Percentiles rank a stretch among this genome's conserved stretches.
phyloP scores from a whole-genome alignment of 2,113 vertebrate species.

The Gorsachius goisagi region DNA sequence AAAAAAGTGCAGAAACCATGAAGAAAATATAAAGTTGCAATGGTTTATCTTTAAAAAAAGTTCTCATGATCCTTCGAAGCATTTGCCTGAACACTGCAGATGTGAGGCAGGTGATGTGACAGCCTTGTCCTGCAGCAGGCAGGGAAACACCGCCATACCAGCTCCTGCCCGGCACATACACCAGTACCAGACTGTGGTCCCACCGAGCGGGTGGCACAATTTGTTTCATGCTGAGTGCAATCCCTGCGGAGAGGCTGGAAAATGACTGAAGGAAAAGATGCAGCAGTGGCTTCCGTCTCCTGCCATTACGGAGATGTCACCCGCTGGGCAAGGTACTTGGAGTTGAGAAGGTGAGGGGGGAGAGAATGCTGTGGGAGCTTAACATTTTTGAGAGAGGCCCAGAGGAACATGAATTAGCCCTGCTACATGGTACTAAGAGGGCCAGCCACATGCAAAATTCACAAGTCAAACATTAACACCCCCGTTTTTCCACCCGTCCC shows the following conservation, averaged over 20 bases:
- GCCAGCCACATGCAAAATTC: not conserved
- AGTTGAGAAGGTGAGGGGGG: not conserved
- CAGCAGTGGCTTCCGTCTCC: not conserved
- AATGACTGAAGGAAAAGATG: not conserved
- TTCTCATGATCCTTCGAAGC: not conserved
- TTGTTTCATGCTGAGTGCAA: not conserved
- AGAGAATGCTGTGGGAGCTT: not conserved
- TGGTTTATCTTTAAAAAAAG: not conserved
- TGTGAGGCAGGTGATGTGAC: not conserved
- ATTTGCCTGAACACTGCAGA: not conserved
- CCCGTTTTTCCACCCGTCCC: rapidly evolving
- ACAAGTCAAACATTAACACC: not conserved
- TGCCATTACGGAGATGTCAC: not conserved
- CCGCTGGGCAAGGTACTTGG: not conserved
- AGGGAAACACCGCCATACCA: not conserved
- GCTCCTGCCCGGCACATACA: not conserved
- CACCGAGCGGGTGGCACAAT: rapidly evolving
- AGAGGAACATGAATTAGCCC: not conserved
- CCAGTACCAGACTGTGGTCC: too few species aligned
- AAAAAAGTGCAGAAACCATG: not conserved
- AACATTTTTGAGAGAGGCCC: not conserved
- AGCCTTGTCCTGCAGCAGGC: not conserved
- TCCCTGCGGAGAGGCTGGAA: not conserved
- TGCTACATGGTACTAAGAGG: not conserved
- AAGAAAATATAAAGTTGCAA: not conserved